These are phyloP conservation scores for Idaea dimidiata DNA, from an alignment of 2,888 invertebrate species.

Conservation along the genomic window DNA sequence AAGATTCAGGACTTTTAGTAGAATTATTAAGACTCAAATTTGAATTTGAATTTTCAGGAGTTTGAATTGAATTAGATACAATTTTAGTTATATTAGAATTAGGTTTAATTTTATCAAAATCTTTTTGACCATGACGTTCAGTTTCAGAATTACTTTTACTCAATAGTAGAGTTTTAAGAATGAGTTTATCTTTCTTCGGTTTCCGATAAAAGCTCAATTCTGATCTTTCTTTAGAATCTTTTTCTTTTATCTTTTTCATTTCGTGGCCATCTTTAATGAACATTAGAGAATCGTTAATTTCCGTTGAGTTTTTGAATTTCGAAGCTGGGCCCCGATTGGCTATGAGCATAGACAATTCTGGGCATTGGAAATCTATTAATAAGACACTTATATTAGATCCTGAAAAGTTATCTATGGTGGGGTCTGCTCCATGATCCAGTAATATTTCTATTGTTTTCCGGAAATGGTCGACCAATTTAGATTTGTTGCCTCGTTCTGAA, in stretches of 20 bases:
- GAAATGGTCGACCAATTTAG: conserved; percentile 47
- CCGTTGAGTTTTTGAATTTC: conserved; percentile 27
- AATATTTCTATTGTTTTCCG: conserved; percentile 61
- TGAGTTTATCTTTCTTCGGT: conserved; percentile 11
- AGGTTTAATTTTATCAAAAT: neutral
- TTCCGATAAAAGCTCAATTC: neutral
- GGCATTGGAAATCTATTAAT: conserved; percentile 59
- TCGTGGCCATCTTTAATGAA: conserved; percentile 44
- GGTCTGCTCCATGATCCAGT: conserved; percentile 65
- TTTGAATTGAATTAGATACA: neutral
- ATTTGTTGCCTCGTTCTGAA: conserved; percentile 54
- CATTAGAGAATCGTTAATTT: conserved; percentile 38
- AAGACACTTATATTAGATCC: conserved; percentile 66
- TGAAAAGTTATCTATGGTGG: conserved; percentile 62
- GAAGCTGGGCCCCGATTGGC: conserved; percentile 44
- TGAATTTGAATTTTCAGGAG: neutral
- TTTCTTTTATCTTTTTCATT: conserved; percentile 17
- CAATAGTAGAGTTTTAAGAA: conserved; percentile 17
- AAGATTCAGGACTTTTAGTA: neutral
- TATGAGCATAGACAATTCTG: conserved; percentile 49
- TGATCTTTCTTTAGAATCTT: conserved; percentile 2
- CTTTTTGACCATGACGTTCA: neutral
- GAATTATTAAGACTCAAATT: neutral
- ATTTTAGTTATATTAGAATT: neutral
- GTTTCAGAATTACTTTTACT: conserved; percentile 1